Evolutionary conservation across 1,140 invertebrate species (phyloP), one percentile per base, ranked within the genome.

Genomic region (Drosophila pectinifera): DNA sequence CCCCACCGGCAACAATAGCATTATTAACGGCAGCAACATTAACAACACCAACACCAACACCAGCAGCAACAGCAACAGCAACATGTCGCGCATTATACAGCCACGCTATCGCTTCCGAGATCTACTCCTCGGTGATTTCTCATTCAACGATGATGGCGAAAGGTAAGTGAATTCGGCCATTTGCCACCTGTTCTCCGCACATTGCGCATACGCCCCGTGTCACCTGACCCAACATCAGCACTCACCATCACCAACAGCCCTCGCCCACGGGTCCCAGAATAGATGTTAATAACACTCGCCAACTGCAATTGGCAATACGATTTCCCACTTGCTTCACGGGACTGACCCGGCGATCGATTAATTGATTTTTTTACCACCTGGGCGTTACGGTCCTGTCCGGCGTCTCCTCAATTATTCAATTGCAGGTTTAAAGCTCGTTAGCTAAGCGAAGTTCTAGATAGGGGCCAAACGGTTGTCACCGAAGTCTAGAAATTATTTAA

Each of bases 71-170:
- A 78, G 18, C 68, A 73, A 43, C 65, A 91, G 41, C 78, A 91
- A 82, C 57, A 92, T 88, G 84, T 89, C 84, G 64, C 84, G 76
- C 83, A 90, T 92, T 73, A 84, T 90, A 76, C 85, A 92, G 51
- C 92, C 92, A 64, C 78, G 96, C 65, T 96, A 96, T 93, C 94
- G 96, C 26, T 94, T 97, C 73, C 93, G 96, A 55, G 96, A 97
- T 93, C 94, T 97, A 67, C 94, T 97, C 65, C 93, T 96, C 72
- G 96, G 96, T 41, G 96, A 96, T 92, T 96, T 95, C 84, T 95
- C 95, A 22, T 95, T 95, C 92, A 95, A 95, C 84, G 96, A 96
- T 83, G 95, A 96, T 74, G 95, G 95, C 4, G 84, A 89, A 80
- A 89, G 84, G 84, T 89, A 84, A 89, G 83, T 85, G 56, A 59